A percentile compares a stretch with the other conserved stretches of the same genome.
Evolutionary conservation across 2,888 invertebrate species (phyloP).

Genomic region (Suillia variegata): DNA sequence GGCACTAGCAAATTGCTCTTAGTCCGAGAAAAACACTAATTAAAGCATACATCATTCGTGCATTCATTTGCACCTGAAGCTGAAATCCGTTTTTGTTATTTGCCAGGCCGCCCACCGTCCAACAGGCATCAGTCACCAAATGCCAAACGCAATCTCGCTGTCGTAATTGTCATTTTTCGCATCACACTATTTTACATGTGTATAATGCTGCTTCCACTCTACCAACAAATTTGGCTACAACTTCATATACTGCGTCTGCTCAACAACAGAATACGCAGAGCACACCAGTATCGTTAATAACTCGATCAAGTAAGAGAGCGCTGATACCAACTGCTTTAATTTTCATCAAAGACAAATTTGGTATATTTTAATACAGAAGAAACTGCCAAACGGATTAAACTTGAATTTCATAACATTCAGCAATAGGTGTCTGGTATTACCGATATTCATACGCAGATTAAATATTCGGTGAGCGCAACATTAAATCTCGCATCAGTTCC

Average conservation of each 20-base stretch:
- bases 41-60: too few relatives aligned
- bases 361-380: conserved; percentile 21
- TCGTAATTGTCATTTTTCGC: background rate
- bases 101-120: too few relatives aligned
- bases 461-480: conserved; percentile 12
- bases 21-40: too few relatives aligned
- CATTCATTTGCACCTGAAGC: too few relatives aligned
- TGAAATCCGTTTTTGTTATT: too few relatives aligned
- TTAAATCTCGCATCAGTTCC: conserved; percentile 18
- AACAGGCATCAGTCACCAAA: background rate
- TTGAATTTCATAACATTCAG: conserved; percentile 6
- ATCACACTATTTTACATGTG: background rate
- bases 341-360: background rate
- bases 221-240: background rate
- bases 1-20: too few relatives aligned
- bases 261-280: background rate
- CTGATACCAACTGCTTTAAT: conserved; percentile 6
- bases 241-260: background rate
- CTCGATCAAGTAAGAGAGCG: background rate
- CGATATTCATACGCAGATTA: conserved; percentile 16
- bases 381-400: conserved; percentile 20
- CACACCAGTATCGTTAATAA: background rate
- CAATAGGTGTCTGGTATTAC: conserved; percentile 24
- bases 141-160: conserved; percentile 3
- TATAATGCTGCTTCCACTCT: background rate